Percentiles rank a stretch among this genome's conserved stretches.
Conservation (phyloP, 2,888 invertebrate species). For the Kuschelorhynchus macadamiae region DNA sequence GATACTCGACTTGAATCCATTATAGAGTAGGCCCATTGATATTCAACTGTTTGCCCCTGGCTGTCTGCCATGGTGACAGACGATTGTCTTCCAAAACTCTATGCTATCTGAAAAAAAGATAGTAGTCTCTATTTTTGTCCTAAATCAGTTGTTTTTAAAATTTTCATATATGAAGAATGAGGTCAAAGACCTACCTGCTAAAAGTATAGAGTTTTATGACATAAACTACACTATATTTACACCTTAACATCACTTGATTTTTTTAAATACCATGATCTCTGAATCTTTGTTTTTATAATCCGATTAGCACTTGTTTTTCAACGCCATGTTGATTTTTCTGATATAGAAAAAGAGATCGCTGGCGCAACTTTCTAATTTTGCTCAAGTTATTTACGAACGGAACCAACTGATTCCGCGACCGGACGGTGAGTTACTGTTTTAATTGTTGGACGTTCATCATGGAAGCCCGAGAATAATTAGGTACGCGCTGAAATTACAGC, state of each 20-base stretch:
- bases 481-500: conserved; percentile 27
- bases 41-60: conserved; percentile 70
- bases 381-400: conserved; percentile 22
- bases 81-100: conserved; percentile 30
- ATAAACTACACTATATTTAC: conserved; percentile 42
- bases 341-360: conserved; percentile 31
- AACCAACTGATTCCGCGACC: conserved; percentile 8
- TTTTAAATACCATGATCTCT: conserved; percentile 37
- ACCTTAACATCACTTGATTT: conserved; percentile 45
- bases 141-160: conserved; percentile 15
- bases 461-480: conserved; percentile 12
- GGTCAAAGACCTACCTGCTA: conserved; percentile 49
- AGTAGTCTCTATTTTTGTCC: conserved; percentile 9
- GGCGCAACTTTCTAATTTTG: conserved; percentile 48
- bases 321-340: conserved; percentile 60
- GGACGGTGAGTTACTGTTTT: conserved; percentile 27
- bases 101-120: conserved; percentile 52
- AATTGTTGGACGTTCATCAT: conserved; percentile 22
- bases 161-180: conserved; percentile 25
- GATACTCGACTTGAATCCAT: conserved; percentile 98
- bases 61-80: conserved; percentile 57
- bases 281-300: conserved; percentile 37
- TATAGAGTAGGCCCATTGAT: conserved; percentile 93
- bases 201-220: conserved; percentile 18
- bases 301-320: conserved; percentile 51